These are phyloP conservation scores for Nothoprocta perdicaria DNA, from an alignment of 2,113 vertebrate species.

Conservation along the genomic window DNA sequence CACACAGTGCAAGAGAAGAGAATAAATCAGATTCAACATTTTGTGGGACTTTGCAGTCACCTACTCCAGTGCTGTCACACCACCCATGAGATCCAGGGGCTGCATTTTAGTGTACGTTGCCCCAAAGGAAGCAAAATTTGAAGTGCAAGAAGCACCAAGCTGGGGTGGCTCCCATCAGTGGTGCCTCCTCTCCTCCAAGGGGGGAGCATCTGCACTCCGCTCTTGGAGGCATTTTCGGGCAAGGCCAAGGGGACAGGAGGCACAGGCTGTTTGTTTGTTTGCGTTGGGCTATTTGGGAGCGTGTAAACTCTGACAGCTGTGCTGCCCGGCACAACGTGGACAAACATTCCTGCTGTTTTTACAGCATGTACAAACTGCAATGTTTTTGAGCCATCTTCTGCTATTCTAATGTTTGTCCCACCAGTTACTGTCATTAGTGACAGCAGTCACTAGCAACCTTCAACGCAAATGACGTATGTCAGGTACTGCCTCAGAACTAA, in stretches of 20 bases:
- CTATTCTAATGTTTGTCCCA: not conserved
- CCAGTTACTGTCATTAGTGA: not conserved
- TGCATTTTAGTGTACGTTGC: not conserved
- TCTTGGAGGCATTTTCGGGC: fast-evolving
- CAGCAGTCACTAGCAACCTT: not conserved
- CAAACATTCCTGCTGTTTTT: not conserved
- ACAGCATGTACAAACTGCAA: not conserved
- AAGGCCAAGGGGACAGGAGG: not conserved
- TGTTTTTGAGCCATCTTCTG: not conserved
- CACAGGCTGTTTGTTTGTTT: not conserved
- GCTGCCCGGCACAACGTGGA: not conserved
- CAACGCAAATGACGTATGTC: not conserved
- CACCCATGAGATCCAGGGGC: fast-evolving
- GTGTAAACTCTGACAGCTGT: not conserved
- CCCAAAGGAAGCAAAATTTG: not conserved
- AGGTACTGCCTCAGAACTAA: not conserved
- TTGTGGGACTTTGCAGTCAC: not conserved
- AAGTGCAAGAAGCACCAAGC: not conserved
- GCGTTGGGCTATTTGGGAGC: not conserved
- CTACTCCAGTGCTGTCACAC: not conserved
- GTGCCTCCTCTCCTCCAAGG: not conserved
- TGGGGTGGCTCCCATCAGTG: fast-evolving
- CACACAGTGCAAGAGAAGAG: not conserved
- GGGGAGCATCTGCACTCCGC: not conserved
- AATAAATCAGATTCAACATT: constrained; percentile 14